Conservation (phyloP, 37 sponge, comb jelly and placozoan genomes). For the Axinella damicornis region DNA sequence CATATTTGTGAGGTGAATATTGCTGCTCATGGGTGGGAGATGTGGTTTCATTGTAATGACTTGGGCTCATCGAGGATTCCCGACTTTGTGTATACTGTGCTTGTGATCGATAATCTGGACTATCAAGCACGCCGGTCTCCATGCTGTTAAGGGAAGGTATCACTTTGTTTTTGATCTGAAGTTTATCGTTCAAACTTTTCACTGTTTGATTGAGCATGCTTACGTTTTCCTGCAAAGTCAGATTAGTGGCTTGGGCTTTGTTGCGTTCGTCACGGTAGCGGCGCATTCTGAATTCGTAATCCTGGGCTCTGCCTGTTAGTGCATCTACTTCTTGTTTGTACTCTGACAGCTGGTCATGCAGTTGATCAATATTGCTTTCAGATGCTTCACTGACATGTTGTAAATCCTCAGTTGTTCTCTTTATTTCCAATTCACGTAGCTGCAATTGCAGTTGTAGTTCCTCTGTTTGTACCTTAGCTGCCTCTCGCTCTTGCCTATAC, state of each 20-base stretch:
- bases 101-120: too few species aligned
- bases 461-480: constrained; percentile 5
- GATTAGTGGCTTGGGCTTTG: neutral
- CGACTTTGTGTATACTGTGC: too few species aligned
- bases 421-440: neutral
- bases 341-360: neutral
- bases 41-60: too few species aligned
- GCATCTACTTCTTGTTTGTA: neutral
- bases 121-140: too few species aligned
- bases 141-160: too few species aligned
- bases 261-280: constrained; percentile 50
- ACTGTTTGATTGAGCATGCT: neutral
- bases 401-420: neutral
- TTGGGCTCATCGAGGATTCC: too few species aligned
- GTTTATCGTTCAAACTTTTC: neutral
- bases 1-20: too few species aligned
- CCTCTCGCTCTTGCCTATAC: constrained; percentile 58
- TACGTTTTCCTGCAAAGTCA: neutral
- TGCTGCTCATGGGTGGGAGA: too few species aligned
- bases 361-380: neutral
- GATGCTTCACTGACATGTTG: neutral
- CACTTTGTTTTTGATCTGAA: too few species aligned
- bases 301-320: neutral
- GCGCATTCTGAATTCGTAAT: constrained; percentile 17
- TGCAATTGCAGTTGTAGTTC: constrained; percentile 17